phyloP scores from a whole-genome alignment of 2,888 invertebrate species.

The Exephanes ischioxanthus region DNA sequence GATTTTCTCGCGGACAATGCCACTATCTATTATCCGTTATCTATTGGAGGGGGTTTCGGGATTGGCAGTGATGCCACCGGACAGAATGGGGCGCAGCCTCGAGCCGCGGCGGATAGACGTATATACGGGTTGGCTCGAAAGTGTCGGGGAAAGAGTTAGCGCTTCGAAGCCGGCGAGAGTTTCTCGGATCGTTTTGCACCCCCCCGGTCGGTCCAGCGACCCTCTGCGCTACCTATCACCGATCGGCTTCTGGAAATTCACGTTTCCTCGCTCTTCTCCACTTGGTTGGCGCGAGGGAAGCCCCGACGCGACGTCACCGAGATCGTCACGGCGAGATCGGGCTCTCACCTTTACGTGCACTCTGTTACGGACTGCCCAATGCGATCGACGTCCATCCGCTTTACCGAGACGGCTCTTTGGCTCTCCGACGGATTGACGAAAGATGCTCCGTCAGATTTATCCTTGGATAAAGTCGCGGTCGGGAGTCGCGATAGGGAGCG shows the following conservation, averaged over 20 bases:
- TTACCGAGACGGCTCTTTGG: background rate
- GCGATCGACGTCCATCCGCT: background rate
- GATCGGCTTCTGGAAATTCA: slow-evolving; percentile 9
- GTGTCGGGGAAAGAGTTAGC: slow-evolving; percentile 48
- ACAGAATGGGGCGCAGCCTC: slow-evolving; percentile 10
- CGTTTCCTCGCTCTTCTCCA: background rate
- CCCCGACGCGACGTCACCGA: background rate
- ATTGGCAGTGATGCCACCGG: slow-evolving; percentile 60
- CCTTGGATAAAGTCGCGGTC: background rate
- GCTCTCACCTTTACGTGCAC: background rate
- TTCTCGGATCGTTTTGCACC: slow-evolving; percentile 39
- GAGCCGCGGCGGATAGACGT: slow-evolving; percentile 13
- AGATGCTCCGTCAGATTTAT: background rate
- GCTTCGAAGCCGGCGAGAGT: slow-evolving; percentile 19
- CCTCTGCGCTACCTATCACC: background rate
- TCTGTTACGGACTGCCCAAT: background rate
- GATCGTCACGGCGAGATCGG: background rate
- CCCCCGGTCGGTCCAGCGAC: background rate
- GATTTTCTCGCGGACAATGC: slow-evolving; percentile 71
- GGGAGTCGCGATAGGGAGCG: no score
- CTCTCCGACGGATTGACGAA: background rate
- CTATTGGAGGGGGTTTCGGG: slow-evolving; percentile 65
- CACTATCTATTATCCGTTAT: slow-evolving; percentile 72
- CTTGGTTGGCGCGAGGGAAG: background rate
- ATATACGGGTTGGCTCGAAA: slow-evolving; percentile 16